Base-by-base conservation (phyloP, 1,140 invertebrate species). In the Microplitis demolitor region DNA sequence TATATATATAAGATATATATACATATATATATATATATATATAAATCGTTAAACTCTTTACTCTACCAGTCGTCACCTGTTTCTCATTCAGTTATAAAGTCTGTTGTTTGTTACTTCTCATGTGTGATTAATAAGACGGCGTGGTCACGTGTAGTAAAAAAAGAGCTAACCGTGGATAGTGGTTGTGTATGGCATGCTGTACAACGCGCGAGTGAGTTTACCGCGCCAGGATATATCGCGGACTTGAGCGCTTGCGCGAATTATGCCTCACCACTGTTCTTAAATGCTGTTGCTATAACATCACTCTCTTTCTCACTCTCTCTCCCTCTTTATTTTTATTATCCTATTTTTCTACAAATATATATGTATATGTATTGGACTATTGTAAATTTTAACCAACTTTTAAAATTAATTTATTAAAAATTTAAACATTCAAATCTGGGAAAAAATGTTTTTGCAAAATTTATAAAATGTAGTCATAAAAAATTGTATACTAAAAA, bases 201-300 rank as follows among this genome's bases (percentile, higher is more conserved):
- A 80, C 85, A 83, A 82, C 85, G 83, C 85, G 83, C 85, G 85
- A 87, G 84, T 87, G 85, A 86, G 83, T 86, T 85, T 82, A 77
- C 80, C 82, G 80, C 84, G 78, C 79, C 83, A 78, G 79, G 83
- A 79, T 80, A 82, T 85, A 80, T 82, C 84, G 81, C 81, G 81
- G 79, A 77, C 80, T 78, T 78, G 77, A 77, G 85, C 86, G 85
- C 85, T 79, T 82, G 85, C 86, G 86, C 86, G 76, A 72, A 60
- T 50, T 69, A 53, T 66, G 60, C 56, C 37, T 64, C 60, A 61
- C 74, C 74, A 54, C 68, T 64, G 11, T 37, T 56, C 53, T 54
- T 54, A n/a, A 54, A 14, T 16, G 53, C 16, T 54, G 53, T 54
- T 54, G 13, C 56, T 58, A 24, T 9, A 58, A 16, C 5, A n/a